Base-by-base conservation (phyloP, 2,888 invertebrate genomes). In the Pristionchus japonicus region DNA sequence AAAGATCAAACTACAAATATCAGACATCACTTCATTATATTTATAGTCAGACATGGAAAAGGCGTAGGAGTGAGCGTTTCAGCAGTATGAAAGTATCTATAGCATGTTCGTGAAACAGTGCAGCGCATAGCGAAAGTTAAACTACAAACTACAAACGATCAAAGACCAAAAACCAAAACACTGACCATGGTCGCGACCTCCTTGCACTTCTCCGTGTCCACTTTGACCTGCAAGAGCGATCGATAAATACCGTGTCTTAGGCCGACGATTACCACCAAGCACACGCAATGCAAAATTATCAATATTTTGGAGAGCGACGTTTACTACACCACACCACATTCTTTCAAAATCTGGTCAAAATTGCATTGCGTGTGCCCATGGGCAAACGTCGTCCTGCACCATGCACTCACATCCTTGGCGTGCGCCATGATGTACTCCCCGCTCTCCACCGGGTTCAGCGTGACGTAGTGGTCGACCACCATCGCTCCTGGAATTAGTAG, bases 101-200 rank as follows among this genome's bases (percentile, higher is more conserved):
- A n/a, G n/a, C n/a, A n/a, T n/a, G n/a, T n/a, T n/a, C n/a, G n/a
- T n/a, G n/a, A n/a, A n/a, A n/a, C n/a, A n/a, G n/a, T n/a, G n/a
- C n/a, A n/a, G n/a, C n/a, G n/a, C n/a, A n/a, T n/a, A 31, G 0
- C 67, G n/a, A 27, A 67, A 43, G 13, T 52, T 4, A 52, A 20
- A 27, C n/a, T 64, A 31, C 64, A 27, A 64, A 27, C n/a, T n/a
- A 61, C n/a, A 11, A 47, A 47, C 13, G 47, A 47, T 47, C 47
- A 20, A 13, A 61, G 61, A 64, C 27, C 64, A 64, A 64, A 64
- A 27, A 64, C 7, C 64, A 40, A 64, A 27, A 17, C 6, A 20
- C 88, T 64, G 47, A 92, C 92, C 90, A 90, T 74, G 40, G 89
- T 87, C 0, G 92, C 92, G 15, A 90, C 91, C 77, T 89, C 88